These are phyloP conservation scores for Megalops atlanticus DNA, from an alignment of 2,113 vertebrate species.

Conservation along the genomic window DNA sequence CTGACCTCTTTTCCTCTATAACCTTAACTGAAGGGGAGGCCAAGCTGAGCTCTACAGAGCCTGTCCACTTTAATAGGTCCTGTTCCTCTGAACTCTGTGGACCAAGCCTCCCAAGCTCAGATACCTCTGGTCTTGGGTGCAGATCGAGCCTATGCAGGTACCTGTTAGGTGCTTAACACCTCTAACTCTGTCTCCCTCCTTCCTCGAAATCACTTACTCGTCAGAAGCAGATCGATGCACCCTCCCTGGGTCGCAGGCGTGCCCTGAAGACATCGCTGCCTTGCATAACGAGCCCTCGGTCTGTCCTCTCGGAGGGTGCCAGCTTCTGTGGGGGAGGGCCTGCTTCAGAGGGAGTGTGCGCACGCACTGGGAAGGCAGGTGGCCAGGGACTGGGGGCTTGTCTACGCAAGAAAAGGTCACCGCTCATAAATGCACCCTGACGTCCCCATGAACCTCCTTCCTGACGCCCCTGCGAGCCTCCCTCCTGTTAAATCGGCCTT, in stretches of 20 bases:
- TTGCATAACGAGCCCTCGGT: background rate
- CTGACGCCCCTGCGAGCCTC: background rate
- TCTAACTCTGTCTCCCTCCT: background rate
- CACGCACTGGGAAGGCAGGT: background rate
- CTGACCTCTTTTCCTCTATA: background rate
- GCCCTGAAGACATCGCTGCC: background rate
- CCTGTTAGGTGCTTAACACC: background rate
- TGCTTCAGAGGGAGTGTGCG: constrained; percentile 27
- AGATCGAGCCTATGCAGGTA: no score
- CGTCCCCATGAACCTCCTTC: background rate
- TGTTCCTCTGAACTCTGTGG: background rate
- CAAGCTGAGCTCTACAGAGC: background rate
- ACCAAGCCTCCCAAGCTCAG: background rate
- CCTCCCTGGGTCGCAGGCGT: background rate
- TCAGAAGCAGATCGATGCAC: background rate
- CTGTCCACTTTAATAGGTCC: background rate
- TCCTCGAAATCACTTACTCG: background rate
- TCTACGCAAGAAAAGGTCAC: background rate
- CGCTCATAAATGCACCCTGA: no score
- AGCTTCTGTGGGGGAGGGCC: background rate
- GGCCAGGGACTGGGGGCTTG: background rate
- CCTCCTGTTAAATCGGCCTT: background rate
- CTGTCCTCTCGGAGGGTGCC: constrained; percentile 30
- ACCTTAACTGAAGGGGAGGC: background rate
- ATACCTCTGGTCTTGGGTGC: background rate